phyloP scores from a whole-genome alignment of 2,113 vertebrate genomes.

The Noturus placidus region DNA sequence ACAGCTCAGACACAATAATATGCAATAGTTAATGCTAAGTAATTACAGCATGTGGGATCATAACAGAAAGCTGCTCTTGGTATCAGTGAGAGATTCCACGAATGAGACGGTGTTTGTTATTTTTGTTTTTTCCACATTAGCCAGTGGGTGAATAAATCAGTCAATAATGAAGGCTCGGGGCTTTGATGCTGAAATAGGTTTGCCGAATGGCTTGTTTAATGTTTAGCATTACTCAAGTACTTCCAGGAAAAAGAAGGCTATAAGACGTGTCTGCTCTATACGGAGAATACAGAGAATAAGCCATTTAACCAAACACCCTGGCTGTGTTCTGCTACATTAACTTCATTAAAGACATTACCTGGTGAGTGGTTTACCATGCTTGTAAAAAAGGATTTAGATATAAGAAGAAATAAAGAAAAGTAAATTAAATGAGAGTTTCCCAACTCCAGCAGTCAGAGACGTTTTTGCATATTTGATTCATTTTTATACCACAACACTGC shows the following conservation, averaged over 20 bases:
- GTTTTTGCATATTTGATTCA: not conserved
- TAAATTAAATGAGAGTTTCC: not conserved
- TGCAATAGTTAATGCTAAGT: not conserved
- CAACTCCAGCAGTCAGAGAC: not conserved
- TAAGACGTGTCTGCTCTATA: not conserved
- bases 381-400: not conserved
- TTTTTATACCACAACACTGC: not conserved
- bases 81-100: not conserved
- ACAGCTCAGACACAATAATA: not conserved
- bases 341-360: not conserved
- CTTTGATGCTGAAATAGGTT: not conserved
- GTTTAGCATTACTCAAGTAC: conserved; percentile 23
- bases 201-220: conserved; percentile 20
- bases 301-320: conserved; percentile 8
- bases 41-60: not conserved
- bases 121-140: not conserved
- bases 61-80: conserved; percentile 8
- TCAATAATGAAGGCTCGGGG: not conserved
- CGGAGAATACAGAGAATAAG: conserved; percentile 21
- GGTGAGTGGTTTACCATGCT: not conserved
- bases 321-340: conserved; percentile 14
- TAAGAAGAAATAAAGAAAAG: not conserved
- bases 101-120: not conserved
- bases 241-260: conserved; percentile 29
- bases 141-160: conserved; percentile 5